phyloP scores from a whole-genome alignment of 2,888 invertebrate genomes.

The Empis stercorea region DNA sequence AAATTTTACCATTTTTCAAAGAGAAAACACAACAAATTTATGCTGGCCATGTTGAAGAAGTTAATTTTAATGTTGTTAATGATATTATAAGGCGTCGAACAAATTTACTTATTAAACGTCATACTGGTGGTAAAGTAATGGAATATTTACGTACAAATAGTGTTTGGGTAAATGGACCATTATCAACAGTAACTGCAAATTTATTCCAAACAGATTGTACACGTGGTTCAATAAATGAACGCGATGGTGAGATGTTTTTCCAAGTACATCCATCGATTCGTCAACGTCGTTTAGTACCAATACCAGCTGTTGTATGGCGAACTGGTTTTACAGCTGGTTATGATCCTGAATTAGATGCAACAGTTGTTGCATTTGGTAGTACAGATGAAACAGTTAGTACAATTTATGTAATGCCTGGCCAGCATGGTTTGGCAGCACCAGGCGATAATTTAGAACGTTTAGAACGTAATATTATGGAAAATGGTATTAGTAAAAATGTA shows the following conservation, averaged over 20 bases:
- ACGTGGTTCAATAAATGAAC: slow-evolving; percentile 56
- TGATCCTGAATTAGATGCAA: slow-evolving; percentile 71
- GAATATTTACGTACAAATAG: slow-evolving; percentile 65
- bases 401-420: slow-evolving; percentile 72
- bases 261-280: slow-evolving; percentile 68
- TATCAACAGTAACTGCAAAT: slow-evolving; percentile 70
- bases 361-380: slow-evolving; percentile 63
- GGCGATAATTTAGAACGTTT: slow-evolving; percentile 65
- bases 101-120: slow-evolving; percentile 64
- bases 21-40: slow-evolving; percentile 79
- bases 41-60: slow-evolving; percentile 74
- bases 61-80: slow-evolving; percentile 68
- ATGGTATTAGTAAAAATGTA: slow-evolving; percentile 50
- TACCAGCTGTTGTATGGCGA: slow-evolving; percentile 70
- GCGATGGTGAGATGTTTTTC: slow-evolving; percentile 78
- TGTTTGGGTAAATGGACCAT: slow-evolving; percentile 58
- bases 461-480: slow-evolving; percentile 54
- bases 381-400: slow-evolving; percentile 60
- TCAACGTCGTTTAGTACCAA: slow-evolving; percentile 66
- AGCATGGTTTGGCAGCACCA: slow-evolving; percentile 66
- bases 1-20: slow-evolving; percentile 74
- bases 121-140: slow-evolving; percentile 60
- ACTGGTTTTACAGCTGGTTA: slow-evolving; percentile 71
- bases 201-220: slow-evolving; percentile 75
- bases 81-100: slow-evolving; percentile 71